Evolutionary conservation across 1,140 invertebrate species (phyloP).

Genomic region (Apis dorsata): DNA sequence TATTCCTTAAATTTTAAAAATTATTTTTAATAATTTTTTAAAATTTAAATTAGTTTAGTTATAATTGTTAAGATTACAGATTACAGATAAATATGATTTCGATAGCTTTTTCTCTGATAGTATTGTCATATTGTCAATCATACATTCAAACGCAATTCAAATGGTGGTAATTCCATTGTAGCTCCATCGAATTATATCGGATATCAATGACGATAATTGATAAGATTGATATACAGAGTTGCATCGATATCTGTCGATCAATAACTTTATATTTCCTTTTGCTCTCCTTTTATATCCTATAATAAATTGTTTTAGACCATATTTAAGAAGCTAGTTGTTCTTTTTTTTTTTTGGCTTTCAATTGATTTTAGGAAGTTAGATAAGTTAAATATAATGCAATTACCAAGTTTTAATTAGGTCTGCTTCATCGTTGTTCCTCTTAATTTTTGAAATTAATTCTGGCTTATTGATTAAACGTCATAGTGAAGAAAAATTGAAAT

Average conservation of each 20-base stretch:
- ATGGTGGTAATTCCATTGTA: background rate
- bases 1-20: no score
- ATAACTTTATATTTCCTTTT: background rate
- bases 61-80: no score
- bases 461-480: background rate
- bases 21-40: no score
- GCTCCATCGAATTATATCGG: slow-evolving; percentile 4
- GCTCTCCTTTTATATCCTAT: background rate
- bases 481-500: background rate
- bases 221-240: background rate
- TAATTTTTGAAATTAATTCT: background rate
- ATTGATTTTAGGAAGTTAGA: background rate
- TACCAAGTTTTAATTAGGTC: background rate
- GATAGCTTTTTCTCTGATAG: no score
- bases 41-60: no score
- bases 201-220: slow-evolving; percentile 14
- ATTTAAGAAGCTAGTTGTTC: background rate
- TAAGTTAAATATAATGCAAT: background rate
- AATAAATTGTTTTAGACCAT: background rate
- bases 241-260: background rate
- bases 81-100: no score
- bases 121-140: background rate
- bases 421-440: background rate
- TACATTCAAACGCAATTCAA: background rate
- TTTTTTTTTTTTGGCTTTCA: background rate